A percentile compares a stretch with the other conserved stretches of the same genome.
Evolutionary conservation across 2,113 vertebrate species (phyloP).

Genomic region (Pongo pygmaeus): DNA sequence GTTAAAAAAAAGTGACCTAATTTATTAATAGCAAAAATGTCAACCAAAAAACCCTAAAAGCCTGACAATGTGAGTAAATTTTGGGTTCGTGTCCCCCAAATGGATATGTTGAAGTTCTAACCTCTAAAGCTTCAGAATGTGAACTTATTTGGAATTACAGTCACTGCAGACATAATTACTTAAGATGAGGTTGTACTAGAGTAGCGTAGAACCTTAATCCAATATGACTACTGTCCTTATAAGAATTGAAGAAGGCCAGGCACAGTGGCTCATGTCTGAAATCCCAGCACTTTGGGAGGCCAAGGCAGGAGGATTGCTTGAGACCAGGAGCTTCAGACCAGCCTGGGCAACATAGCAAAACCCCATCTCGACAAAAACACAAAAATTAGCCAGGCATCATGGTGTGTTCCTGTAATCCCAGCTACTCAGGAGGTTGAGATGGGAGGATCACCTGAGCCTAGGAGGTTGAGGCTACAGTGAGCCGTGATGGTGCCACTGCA

Average conservation of each 20-base stretch:
- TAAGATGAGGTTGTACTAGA: not conserved
- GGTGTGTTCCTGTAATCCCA: too few relatives aligned
- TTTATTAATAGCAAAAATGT: not conserved
- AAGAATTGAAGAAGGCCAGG: not conserved
- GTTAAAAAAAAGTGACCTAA: not conserved
- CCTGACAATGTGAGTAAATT: not conserved
- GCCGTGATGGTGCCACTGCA: too few relatives aligned
- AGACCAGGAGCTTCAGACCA: too few relatives aligned
- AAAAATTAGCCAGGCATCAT: too few relatives aligned
- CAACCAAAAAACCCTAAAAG: not conserved
- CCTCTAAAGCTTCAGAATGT: not conserved
- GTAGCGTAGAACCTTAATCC: not conserved
- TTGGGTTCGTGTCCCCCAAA: not conserved
- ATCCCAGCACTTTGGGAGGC: too few relatives aligned
- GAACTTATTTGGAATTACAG: not conserved
- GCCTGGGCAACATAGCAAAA: too few relatives aligned
- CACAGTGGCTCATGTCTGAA: too few relatives aligned
- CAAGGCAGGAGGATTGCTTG: too few relatives aligned
- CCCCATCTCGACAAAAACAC: too few relatives aligned
- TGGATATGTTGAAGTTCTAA: not conserved
- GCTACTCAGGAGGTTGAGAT: too few relatives aligned
- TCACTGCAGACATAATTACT: not conserved
- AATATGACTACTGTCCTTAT: not conserved
- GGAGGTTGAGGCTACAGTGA: too few relatives aligned
- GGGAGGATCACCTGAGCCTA: too few relatives aligned